These are phyloP conservation scores for Morone chrysops DNA, from an alignment of 2,113 vertebrate genomes.

Conservation along the genomic window DNA sequence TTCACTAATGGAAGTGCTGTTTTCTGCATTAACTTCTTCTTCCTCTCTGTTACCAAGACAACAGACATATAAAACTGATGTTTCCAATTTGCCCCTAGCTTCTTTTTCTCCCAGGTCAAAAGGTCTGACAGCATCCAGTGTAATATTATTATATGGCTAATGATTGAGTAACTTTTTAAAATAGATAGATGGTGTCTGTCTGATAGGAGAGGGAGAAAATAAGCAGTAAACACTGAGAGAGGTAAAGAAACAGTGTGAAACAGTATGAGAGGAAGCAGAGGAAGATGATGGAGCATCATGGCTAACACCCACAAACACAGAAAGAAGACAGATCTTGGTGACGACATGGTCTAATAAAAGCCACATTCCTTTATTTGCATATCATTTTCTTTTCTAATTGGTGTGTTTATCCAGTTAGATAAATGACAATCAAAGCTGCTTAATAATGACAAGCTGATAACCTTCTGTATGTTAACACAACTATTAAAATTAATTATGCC, in stretches of 20 bases:
- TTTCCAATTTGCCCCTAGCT: constrained; percentile 55
- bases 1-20: constrained; percentile 37
- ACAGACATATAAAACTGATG: constrained; percentile 61
- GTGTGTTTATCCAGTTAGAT: constrained; percentile 35
- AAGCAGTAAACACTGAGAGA: constrained; percentile 23
- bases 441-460: constrained; percentile 44
- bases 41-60: constrained; percentile 68
- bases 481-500: constrained; percentile 34
- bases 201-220: neutral
- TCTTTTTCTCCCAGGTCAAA: constrained; percentile 54
- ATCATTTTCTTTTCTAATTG: constrained; percentile 31
- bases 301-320: constrained; percentile 31
- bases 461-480: constrained; percentile 24
- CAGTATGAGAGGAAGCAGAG: constrained; percentile 53
- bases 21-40: constrained; percentile 40
- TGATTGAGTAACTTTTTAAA: constrained; percentile 35
- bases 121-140: constrained; percentile 46
- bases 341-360: constrained; percentile 36
- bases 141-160: constrained; percentile 47
- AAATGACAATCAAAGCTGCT: constrained; percentile 23
- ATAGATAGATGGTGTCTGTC: constrained; percentile 20
- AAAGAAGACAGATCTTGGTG: constrained; percentile 24
- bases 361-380: constrained; percentile 16
- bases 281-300: constrained; percentile 28
- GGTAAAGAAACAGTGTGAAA: constrained; percentile 8